Base-by-base conservation (phyloP, 92 coral and sea anemone species). In the Heliopora coerulea region DNA sequence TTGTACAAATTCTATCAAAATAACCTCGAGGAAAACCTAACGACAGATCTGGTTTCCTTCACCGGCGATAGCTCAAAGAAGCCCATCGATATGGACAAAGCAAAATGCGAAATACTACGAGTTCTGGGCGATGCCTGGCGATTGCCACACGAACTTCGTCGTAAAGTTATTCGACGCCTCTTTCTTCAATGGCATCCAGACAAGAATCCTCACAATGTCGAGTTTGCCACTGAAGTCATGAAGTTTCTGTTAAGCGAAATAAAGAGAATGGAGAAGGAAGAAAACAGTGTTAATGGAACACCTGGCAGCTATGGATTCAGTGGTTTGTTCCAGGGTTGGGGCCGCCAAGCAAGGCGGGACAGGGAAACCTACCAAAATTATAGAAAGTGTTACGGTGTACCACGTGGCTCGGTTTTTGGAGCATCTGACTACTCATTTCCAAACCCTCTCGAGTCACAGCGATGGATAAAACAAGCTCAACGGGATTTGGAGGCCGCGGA, bases 111-210 rank as follows among this genome's bases (percentile, higher is more conserved):
- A 86, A 88, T 93, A 42, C 84, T 83, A 48, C 95, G 90, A 54
- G 91, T 91, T 11, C 80, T 93, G 15, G 86, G 91, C 89, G 96
- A 93, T 67, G 96, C 95, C 27, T 93, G 98, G 98, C 88, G 88
- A 82, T 67, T 93, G 59, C 88, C 96, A 4, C 89, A 90, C 21
- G 82, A 75, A 8, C 88, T 80, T 54, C 83, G 98, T 30, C 80
- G 91, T 33, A 93, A 90, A 57, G 98, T 87, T 26, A 73, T 88
- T 31, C 91, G 91, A 70, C 93, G 98, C n/a, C 65, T 93, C 67
- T 90, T 82, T 54, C 88, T 90, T 21, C 84, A 91, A 30, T 93
- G 98, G 98, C 98, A 93, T 59, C 98, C 98, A 20, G 98, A 93
- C 84, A 90, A 90, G 76, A 93, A 93, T 31, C 86, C 91, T 2